Base-by-base conservation (phyloP, 2,888 invertebrate species). In the Mesopsocus fuscifrons region DNA sequence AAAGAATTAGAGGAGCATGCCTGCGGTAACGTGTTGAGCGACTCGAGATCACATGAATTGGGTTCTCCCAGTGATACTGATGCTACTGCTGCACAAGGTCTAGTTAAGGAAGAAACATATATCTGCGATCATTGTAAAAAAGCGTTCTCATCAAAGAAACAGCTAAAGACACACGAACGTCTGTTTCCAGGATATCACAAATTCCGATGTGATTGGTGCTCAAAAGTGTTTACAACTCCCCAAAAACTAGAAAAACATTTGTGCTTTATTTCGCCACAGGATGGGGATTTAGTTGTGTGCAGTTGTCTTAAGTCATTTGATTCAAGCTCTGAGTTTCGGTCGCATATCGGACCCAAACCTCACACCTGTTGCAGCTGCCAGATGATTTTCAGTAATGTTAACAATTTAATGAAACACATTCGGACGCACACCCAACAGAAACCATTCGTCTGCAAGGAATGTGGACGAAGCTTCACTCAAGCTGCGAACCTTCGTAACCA, bases 261-360 rank as follows among this genome's bases (percentile, higher is more conserved):
- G 13, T 38, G 38, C 20, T 20, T 38, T 38, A 38, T 15, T 5
- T 18, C 5, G n/a, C n/a, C 20, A 3, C 17, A 15, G 13, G n/a
- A n/a, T n/a, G 20, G 17, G 3, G 38, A 38, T 6, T 20, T 20
- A 20, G 15, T 38, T 20, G n/a, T 18, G 20, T 38, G 38, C 38
- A 38, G 38, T 20, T 38, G 38, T 11, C 20, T 15, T 20, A 3
- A 38, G 20, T 20, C 20, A 3, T 38, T 38, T 11, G 21, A 17
- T 13, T 18, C 17, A 9, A 18, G 8, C 6, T 13, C 34, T 9
- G 34, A 8, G 18, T 34, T 34, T 5, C 46, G 54, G 22, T 49
- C 44, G 16, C 53, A 53, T 33, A 54, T 53, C 1, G 52, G 51
- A 11, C 52, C 54, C 20, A 44, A 46, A 38, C 52, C 53, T 3